Percentiles rank a stretch among this genome's conserved stretches.
Conservation (phyloP, 2,888 invertebrate species). For the Eubasilissa splendida region DNA sequence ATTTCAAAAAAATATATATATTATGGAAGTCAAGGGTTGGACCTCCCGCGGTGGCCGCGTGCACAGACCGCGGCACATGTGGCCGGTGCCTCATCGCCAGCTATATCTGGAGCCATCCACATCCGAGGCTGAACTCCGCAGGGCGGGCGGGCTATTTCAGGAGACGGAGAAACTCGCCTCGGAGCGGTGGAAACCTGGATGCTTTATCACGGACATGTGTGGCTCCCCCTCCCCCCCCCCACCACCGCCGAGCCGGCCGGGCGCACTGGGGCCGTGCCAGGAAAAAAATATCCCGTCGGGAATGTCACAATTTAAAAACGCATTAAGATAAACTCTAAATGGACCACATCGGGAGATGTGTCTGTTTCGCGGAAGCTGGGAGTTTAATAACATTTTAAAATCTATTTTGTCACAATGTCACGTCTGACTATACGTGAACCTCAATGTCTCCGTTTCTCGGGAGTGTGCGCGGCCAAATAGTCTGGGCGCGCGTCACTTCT, state of each 20-base stretch:
- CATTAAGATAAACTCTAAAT: constrained; percentile 23
- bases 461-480: no score
- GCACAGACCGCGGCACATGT: constrained; percentile 32
- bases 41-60: constrained; percentile 4
- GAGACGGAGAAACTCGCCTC: constrained; percentile 23
- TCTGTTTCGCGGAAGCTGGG: not conserved
- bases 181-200: not conserved
- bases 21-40: no score
- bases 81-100: constrained; percentile 15
- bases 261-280: constrained; percentile 9
- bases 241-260: not conserved
- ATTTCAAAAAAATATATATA: no score
- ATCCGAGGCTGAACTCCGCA: constrained; percentile 6
- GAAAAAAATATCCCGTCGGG: not conserved
- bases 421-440: no score
- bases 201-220: constrained; percentile 2
- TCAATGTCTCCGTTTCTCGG: no score
- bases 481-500: no score
- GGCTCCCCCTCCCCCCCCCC: not conserved
- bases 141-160: constrained; percentile 22
- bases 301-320: constrained; percentile 26
- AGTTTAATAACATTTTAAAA: constrained; percentile 2
- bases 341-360: not conserved
- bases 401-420: constrained; percentile 7
- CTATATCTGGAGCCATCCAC: constrained; percentile 16